Evolutionary conservation across 1,140 invertebrate genomes (phyloP).

Genomic region (Cheumatopsyche charites): DNA sequence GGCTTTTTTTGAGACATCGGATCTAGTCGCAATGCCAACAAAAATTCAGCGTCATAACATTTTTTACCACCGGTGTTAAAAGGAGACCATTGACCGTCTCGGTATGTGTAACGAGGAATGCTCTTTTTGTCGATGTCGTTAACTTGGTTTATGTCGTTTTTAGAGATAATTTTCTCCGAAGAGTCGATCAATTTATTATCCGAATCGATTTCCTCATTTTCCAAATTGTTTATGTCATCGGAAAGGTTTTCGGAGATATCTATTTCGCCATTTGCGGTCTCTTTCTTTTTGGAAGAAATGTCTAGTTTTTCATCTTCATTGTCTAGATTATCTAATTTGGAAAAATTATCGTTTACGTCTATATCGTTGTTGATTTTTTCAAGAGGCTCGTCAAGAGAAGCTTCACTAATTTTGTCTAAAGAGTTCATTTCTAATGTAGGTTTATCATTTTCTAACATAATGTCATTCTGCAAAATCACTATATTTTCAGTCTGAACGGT

Average conservation of each 20-base stretch:
- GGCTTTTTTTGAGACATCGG: constrained; percentile 77
- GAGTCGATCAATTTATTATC: neutral
- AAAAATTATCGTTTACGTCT: constrained; percentile 10
- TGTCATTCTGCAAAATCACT: too few relatives aligned
- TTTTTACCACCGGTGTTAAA: constrained; percentile 80
- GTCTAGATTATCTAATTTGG: neutral
- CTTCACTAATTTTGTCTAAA: neutral
- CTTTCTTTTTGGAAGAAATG: neutral
- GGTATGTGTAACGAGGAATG: constrained; percentile 53
- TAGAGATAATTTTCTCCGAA: neutral
- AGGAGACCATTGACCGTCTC: constrained; percentile 84
- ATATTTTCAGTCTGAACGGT: neutral
- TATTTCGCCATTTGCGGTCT: neutral
- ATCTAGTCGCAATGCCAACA: constrained; percentile 75
- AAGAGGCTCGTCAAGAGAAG: neutral
- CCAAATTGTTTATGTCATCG: constrained; percentile 7
- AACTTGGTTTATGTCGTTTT: neutral
- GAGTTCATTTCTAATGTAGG: too few relatives aligned
- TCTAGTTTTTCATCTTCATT: neutral
- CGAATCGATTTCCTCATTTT: neutral
- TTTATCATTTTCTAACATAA: too few relatives aligned
- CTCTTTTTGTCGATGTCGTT: constrained; percentile 9
- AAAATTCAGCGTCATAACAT: constrained; percentile 79
- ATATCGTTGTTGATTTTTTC: neutral
- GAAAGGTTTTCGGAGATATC: neutral